Base-by-base conservation (phyloP, 1,140 invertebrate species). In the Dufourea novaeangliae region DNA sequence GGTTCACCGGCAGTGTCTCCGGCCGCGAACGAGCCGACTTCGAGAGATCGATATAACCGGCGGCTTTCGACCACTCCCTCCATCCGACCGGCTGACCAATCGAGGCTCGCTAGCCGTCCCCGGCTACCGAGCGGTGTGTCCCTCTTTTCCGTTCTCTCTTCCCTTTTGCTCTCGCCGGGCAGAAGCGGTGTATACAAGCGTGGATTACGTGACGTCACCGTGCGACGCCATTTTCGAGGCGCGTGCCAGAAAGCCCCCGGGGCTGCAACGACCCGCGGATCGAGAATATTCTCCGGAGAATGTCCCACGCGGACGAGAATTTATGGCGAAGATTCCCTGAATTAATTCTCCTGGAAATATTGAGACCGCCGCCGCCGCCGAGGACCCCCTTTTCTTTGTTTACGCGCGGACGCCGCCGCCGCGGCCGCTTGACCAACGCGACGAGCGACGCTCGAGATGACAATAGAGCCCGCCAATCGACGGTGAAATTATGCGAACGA, bases 221-320 rank as follows among this genome's bases (percentile, higher is more conserved):
- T 73, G 61, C 82, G 90, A 88, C 91, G 91, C 91, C 91, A 92
- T 91, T 91, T 92, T 91, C 88, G 84, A 90, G 88, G 88, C 90
- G 87, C 90, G 89, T 91, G 90, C 88, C 90, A 88, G 87, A 85
- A 88, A 78, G 80, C 75, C 67, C 70, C 78, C n/a, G n/a, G 72
- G 56, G 10, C 66, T 83, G 77, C 62, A 76, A 29, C 61, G 79
- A 78, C 66, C 41, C 67, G 71, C 63, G 50, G 68, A 62, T 69
- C 67, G 66, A 69, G 78, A 84, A 85, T 84, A 64, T 61, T 74
- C 72, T 75, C 70, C 56, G 12, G 73, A 80, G 78, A 84, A 80
- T 85, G 72, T 63, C 72, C 68, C 71, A 68, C 78, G 59, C 50
- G 71, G 68, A 44, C 41, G 44, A 79, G 77, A 79, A 79, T 79